Conservation (phyloP, 1,140 invertebrate genomes). For the Drosophila guanche region DNA sequence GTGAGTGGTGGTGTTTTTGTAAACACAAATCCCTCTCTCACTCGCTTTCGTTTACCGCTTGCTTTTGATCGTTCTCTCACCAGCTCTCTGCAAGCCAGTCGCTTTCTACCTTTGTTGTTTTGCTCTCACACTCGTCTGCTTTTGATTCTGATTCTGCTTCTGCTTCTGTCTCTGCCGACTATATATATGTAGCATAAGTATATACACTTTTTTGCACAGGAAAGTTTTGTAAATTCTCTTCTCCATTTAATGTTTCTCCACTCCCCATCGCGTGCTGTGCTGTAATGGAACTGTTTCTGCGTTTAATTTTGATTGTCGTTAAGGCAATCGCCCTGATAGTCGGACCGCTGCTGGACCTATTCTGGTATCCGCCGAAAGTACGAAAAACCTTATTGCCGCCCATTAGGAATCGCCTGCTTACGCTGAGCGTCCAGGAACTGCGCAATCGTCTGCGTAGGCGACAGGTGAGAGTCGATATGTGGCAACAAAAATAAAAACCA, state of each 20-base stretch:
- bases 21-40: neutral
- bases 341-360: constrained; percentile 9
- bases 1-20: too few species aligned
- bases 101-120: too few species aligned
- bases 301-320: constrained; percentile 48
- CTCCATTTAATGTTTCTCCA: neutral
- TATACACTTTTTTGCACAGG: constrained; percentile 1
- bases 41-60: constrained; percentile 2
- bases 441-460: constrained; percentile 40
- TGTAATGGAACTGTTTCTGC: constrained; percentile 59
- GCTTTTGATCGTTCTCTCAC: constrained; percentile 3
- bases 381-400: constrained; percentile 21
- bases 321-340: constrained; percentile 38
- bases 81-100: neutral
- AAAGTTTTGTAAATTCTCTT: neutral
- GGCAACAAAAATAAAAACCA: too few species aligned
- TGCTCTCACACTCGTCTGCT: neutral
- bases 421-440: constrained; percentile 48
- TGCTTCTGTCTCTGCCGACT: neutral
- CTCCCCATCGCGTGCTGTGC: constrained; percentile 1
- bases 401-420: constrained; percentile 45
- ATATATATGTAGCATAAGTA: too few species aligned
- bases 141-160: neutral
- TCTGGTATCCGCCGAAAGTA: neutral
- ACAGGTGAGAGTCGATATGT: constrained; percentile 30